phyloP scores from a whole-genome alignment of 2,888 invertebrate genomes.

The Thysanoteuthis rhombus region DNA sequence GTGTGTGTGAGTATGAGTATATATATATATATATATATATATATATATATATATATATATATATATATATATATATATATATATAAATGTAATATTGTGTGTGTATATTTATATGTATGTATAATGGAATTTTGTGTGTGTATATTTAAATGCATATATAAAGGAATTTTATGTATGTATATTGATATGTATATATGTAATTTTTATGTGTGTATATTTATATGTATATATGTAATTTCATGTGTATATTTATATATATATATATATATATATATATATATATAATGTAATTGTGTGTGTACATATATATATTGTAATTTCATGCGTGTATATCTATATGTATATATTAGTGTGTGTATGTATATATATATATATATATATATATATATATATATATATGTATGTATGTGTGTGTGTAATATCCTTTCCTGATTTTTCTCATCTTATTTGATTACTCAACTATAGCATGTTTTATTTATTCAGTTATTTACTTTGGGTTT shows the following conservation, averaged over 20 bases:
- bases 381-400: background rate
- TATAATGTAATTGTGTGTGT: background rate
- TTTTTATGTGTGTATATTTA: too few species aligned
- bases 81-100: background rate
- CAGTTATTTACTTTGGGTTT: background rate
- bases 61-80: background rate
- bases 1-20: too few species aligned
- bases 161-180: background rate
- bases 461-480: background rate
- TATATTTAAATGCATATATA: background rate
- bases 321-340: background rate
- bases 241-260: background rate
- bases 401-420: background rate
- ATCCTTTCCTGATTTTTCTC: background rate
- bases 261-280: background rate
- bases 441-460: background rate
- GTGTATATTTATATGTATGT: background rate
- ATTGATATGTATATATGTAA: too few species aligned
- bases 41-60: background rate
- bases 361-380: background rate
- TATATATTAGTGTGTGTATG: background rate
- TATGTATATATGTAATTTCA: too few species aligned
- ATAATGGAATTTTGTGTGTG: too few species aligned
- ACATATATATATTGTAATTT: background rate
- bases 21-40: background rate